These are phyloP conservation scores for Paraescarpia echinospica DNA, from an alignment of 1,140 invertebrate species.

Conservation along the genomic window DNA sequence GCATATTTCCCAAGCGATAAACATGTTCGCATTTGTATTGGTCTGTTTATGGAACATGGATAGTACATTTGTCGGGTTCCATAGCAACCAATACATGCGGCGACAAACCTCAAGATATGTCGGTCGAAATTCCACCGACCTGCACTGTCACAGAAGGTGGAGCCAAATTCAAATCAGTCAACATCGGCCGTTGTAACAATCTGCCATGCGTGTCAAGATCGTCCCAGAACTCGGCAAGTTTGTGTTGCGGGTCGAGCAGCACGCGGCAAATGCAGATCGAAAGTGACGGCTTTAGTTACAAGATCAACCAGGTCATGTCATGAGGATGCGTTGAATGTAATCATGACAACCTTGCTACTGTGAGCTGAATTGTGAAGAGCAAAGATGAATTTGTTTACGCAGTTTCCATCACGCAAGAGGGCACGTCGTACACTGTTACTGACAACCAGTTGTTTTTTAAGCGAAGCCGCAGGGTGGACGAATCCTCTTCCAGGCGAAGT, in stretches of 20 bases:
- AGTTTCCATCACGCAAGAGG: neutral
- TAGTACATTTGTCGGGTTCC: neutral
- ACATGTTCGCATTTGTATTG: too few relatives aligned
- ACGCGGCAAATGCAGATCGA: neutral
- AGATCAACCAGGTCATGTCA: neutral
- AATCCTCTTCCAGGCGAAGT: neutral
- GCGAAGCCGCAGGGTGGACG: neutral
- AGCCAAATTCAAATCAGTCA: neutral
- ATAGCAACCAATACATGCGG: neutral
- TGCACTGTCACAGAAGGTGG: neutral
- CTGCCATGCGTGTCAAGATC: neutral
- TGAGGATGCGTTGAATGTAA: neutral
- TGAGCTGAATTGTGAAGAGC: neutral
- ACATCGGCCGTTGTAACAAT: neutral
- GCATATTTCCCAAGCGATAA: too few relatives aligned
- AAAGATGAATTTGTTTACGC: too few relatives aligned
- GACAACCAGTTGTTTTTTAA: neutral
- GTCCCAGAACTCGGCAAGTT: neutral
- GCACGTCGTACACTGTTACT: neutral
- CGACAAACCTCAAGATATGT: neutral
- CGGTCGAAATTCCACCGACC: neutral
- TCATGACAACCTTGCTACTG: neutral
- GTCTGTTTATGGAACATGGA: too few relatives aligned
- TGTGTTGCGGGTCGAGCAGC: neutral
- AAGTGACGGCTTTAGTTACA: neutral